Percentiles rank a stretch among this genome's conserved stretches.
phyloP scores from a whole-genome alignment of 2,113 vertebrate genomes.

The Mus pahari region DNA sequence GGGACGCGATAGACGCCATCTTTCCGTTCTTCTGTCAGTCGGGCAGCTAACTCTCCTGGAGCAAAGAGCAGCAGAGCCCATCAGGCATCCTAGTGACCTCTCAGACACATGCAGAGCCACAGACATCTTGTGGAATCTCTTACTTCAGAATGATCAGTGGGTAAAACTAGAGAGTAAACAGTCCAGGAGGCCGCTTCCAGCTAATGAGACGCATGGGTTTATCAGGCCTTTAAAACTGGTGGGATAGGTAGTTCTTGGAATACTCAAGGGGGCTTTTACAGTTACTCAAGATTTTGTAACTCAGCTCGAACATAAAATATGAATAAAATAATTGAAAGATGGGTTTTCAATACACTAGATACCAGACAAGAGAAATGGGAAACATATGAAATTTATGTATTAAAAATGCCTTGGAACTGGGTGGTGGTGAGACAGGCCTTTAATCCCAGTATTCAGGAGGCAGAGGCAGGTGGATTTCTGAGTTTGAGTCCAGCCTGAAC shows the following conservation, averaged over 20 bases:
- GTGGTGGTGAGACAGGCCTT: background rate
- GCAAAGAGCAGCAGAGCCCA: background rate
- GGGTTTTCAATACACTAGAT: background rate
- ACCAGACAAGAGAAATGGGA: background rate
- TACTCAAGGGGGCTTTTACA: background rate
- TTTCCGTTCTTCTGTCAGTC: background rate
- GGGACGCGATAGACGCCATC: background rate
- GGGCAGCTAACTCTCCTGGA: background rate
- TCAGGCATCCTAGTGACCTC: background rate
- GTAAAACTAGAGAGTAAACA: background rate
- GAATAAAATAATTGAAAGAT: background rate
- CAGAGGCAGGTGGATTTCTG: background rate
- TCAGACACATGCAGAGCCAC: background rate
- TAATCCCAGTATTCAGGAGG: background rate
- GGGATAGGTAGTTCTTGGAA: background rate
- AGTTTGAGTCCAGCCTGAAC: background rate
- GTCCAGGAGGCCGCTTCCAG: background rate
- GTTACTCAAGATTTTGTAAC: background rate
- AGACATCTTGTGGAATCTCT: background rate
- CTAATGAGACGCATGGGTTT: background rate
- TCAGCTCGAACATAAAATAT: background rate
- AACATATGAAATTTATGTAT: background rate
- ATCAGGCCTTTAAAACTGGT: background rate
- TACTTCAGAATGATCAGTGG: background rate
- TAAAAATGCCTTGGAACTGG: background rate